A percentile compares a stretch with the other conserved stretches of the same genome.
Conservation (phyloP, 2,113 vertebrate species). For the Apteryx mantelli region DNA sequence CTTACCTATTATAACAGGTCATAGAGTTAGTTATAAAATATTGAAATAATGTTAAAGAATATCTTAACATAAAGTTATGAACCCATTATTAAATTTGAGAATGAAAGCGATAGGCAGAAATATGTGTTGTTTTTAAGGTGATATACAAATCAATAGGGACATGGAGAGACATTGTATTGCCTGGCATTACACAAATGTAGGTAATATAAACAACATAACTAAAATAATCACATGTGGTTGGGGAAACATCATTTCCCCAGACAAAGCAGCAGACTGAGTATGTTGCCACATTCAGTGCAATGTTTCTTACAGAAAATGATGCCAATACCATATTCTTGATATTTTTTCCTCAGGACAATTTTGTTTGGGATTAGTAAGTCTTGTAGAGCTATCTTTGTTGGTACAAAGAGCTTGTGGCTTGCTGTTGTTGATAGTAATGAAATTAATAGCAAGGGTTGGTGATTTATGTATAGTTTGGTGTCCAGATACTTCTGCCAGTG, state of each 20-base stretch:
- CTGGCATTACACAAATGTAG: not conserved
- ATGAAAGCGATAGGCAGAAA: not conserved
- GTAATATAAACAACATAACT: not conserved
- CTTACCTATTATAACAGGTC: not conserved
- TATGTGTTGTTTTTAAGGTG: not conserved
- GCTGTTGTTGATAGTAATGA: not conserved
- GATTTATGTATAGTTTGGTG: accelerated
- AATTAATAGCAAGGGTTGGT: not conserved
- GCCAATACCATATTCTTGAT: not conserved
- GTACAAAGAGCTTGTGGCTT: not conserved
- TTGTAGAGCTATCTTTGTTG: not conserved
- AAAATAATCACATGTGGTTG: not conserved
- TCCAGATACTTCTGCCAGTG: not conserved
- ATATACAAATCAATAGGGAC: not conserved
- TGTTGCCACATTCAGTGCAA: not conserved
- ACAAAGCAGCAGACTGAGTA: not conserved
- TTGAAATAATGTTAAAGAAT: not conserved
- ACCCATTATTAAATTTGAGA: not conserved
- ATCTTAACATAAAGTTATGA: not conserved
- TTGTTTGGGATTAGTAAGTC: not conserved
- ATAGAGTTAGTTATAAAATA: not conserved
- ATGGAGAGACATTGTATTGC: not conserved
- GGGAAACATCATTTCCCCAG: not conserved
- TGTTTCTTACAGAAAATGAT: not conserved
- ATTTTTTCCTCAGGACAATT: not conserved